Evolutionary conservation across 64 coral and sea anemone genomes (phyloP).

Genomic region (Montipora capricornis): DNA sequence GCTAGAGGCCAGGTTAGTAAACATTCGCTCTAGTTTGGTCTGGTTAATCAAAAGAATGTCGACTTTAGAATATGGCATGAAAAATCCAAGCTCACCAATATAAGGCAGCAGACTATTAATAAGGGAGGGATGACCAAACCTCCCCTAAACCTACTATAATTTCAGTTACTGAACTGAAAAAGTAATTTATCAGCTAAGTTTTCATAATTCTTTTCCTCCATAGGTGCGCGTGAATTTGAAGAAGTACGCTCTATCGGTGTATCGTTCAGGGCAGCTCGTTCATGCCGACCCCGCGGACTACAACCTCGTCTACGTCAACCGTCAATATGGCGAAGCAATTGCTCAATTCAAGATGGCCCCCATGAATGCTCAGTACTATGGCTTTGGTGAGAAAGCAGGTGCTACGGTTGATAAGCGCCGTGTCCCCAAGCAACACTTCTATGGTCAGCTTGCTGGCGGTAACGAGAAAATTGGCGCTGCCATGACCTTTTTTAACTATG

Average conservation of each 20-base stretch:
- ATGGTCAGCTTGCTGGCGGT: conserved; percentile 64
- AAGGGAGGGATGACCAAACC: no score
- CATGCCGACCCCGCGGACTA: conserved; percentile 74
- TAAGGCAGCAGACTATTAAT: no score
- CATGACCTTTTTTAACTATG: conserved; percentile 88
- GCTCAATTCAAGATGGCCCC: conserved; percentile 84
- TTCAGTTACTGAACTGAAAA: background rate
- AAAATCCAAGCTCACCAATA: no score
- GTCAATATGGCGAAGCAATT: conserved; percentile 38
- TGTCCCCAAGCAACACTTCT: conserved; percentile 88
- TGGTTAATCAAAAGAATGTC: no score
- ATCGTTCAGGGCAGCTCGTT: conserved; percentile 68
- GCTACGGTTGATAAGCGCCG: conserved; percentile 74
- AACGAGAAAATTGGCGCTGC: conserved; percentile 61
- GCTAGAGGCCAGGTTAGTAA: no score
- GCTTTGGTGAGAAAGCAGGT: conserved; percentile 84
- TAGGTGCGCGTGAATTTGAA: conserved; percentile 34
- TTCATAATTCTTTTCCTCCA: background rate
- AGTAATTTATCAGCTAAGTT: background rate
- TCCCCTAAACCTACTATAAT: no score
- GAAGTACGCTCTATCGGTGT: conserved; percentile 78
- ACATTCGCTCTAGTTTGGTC: no score
- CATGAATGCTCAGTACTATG: conserved; percentile 70
- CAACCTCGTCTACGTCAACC: conserved; percentile 65
- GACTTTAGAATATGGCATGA: no score